Evolutionary conservation across 2,113 vertebrate genomes (phyloP).

Genomic region (Calonectris borealis): DNA sequence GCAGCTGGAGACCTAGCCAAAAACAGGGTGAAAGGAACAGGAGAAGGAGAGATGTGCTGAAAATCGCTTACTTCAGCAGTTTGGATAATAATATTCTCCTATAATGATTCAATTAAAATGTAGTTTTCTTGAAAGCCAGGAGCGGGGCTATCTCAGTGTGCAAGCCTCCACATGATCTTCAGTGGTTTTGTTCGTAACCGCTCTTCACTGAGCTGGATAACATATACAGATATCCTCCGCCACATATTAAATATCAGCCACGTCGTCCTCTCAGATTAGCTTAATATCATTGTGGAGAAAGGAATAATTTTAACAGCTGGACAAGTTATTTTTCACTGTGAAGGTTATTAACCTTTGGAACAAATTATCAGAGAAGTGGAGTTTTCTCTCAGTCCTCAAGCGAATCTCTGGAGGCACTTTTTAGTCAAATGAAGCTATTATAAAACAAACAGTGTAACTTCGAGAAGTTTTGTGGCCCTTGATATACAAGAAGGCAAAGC

Average conservation of each 20-base stretch:
- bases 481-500: background rate
- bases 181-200: background rate
- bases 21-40: background rate
- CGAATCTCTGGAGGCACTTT: background rate
- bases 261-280: rapidly evolving
- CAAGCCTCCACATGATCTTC: rapidly evolving
- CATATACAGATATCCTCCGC: background rate
- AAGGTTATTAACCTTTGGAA: background rate
- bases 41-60: background rate
- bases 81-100: background rate
- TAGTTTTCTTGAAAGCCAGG: background rate
- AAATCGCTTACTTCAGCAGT: background rate
- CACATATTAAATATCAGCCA: background rate
- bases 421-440: background rate
- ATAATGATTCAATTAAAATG: background rate
- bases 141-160: rapidly evolving
- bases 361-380: background rate
- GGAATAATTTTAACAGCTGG: background rate
- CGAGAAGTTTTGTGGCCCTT: background rate
- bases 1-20: rapidly evolving
- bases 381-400: background rate
- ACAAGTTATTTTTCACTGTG: background rate
- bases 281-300: background rate
- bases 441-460: background rate
- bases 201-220: background rate